Evolutionary conservation across 1,140 invertebrate species (phyloP).

Genomic region (Stegodyphus mimosarum): DNA sequence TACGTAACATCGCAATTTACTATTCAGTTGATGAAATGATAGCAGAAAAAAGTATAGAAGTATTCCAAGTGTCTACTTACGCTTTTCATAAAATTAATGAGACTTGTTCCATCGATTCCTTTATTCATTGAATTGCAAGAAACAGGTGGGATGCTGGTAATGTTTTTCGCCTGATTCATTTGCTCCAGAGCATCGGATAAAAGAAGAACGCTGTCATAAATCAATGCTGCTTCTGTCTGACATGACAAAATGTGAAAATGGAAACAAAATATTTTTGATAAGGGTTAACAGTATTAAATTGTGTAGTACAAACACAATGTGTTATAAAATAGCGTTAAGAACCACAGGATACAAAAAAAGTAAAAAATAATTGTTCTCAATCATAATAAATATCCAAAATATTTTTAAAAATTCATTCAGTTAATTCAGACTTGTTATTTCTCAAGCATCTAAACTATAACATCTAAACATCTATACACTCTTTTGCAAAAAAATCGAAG

Average conservation of each 20-base stretch:
- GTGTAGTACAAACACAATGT: neutral
- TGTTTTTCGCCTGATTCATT: conserved; percentile 82
- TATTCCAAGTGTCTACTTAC: conserved; percentile 73
- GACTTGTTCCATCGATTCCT: conserved; percentile 85
- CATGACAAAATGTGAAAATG: neutral
- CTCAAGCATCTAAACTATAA: no score
- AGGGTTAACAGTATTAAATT: neutral
- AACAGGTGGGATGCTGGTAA: conserved; percentile 53
- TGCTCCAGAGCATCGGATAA: conserved; percentile 93
- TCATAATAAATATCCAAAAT: no score
- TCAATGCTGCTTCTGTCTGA: conserved; percentile 85
- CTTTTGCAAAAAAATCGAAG: no score
- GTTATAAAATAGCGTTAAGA: neutral
- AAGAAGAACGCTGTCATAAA: conserved; percentile 93
- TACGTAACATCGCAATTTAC: no score
- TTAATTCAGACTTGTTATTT: no score
- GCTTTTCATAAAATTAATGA: conserved; percentile 98
- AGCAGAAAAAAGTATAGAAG: neutral
- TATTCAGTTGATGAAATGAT: no score
- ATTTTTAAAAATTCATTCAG: no score
- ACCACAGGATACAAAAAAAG: no score
- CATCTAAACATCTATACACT: no score
- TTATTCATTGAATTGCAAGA: conserved; percentile 73
- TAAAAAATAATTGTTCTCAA: no score
- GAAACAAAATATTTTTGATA: neutral